phyloP scores from a whole-genome alignment of 2,888 invertebrate genomes.

The Serrognathus titanus region DNA sequence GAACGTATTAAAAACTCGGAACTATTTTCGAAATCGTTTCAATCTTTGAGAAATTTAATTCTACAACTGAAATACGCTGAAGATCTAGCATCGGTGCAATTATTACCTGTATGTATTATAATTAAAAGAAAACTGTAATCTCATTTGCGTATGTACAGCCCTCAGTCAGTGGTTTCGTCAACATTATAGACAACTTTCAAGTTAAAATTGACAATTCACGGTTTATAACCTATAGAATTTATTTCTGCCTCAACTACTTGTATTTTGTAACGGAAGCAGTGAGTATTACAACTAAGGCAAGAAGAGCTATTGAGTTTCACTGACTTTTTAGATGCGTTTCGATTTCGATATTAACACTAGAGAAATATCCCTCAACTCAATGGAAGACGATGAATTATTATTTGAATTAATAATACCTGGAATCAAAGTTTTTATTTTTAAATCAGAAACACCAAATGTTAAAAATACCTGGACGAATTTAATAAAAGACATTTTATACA shows the following conservation, averaged over 20 bases:
- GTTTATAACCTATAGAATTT: too few species aligned
- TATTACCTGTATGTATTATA: slow-evolving; percentile 9
- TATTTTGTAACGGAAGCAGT: too few species aligned
- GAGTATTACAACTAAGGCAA: too few species aligned
- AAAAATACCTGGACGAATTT: slow-evolving; percentile 12
- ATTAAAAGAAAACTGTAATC: neutral
- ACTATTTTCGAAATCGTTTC: slow-evolving; percentile 8
- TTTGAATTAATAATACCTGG: too few species aligned
- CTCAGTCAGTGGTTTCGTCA: too few species aligned
- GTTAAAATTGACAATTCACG: too few species aligned
- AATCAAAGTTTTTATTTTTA: neutral
- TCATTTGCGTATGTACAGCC: neutral
- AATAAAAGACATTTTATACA: slow-evolving; percentile 14
- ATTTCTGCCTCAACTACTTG: too few species aligned
- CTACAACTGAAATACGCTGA: slow-evolving; percentile 12
- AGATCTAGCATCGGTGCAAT: slow-evolving; percentile 5
- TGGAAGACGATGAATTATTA: too few species aligned
- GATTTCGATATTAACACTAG: slow-evolving; percentile 4
- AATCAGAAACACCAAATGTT: slow-evolving; percentile 6
- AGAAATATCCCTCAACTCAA: too few species aligned
- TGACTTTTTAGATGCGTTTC: slow-evolving; percentile 1
- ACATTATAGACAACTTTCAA: too few species aligned
- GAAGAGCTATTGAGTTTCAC: too few species aligned
- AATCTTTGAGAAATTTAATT: slow-evolving; percentile 8
- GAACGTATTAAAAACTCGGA: slow-evolving; percentile 6